Evolutionary conservation across 2,797 vertebrate genomes (phyloP).

Genomic region (Darevskia nairensis): DNA sequence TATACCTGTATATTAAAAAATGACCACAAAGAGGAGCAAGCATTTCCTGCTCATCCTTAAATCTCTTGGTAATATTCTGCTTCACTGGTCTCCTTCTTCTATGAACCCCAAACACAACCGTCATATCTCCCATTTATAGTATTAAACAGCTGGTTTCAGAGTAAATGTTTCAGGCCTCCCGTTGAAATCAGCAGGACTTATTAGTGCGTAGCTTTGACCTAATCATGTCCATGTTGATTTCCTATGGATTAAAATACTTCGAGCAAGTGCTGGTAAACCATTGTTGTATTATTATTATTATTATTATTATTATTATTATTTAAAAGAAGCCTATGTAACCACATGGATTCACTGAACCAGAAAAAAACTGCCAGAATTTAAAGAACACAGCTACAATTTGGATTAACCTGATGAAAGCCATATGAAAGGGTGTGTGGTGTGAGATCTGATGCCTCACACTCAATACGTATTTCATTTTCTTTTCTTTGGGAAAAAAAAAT

Average conservation of each 20-base stretch:
- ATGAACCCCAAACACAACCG: no score
- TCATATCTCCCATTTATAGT: no score
- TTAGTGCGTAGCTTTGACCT: no score
- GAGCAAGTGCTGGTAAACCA: background rate
- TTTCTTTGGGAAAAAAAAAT: background rate
- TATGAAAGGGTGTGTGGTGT: rapidly evolving
- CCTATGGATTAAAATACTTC: background rate
- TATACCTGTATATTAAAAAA: no score
- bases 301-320: no score
- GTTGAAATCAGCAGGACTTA: no score
- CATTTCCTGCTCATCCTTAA: no score
- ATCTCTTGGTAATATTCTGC: background rate
- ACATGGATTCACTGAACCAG: background rate
- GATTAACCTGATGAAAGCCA: background rate
- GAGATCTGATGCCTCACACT: background rate
- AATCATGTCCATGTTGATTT: background rate
- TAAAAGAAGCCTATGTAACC: background rate
- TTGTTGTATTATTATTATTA: no score
- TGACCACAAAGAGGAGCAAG: no score
- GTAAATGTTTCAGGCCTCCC: no score
- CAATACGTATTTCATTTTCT: background rate
- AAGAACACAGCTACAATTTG: background rate
- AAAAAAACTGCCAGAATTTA: background rate
- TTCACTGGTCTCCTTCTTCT: background rate
- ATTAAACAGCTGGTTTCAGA: no score